A percentile compares a stretch with the other conserved stretches of the same genome.
Conservation (phyloP, 2,797 vertebrate genomes). For the Threskiornis aethiopicus region DNA sequence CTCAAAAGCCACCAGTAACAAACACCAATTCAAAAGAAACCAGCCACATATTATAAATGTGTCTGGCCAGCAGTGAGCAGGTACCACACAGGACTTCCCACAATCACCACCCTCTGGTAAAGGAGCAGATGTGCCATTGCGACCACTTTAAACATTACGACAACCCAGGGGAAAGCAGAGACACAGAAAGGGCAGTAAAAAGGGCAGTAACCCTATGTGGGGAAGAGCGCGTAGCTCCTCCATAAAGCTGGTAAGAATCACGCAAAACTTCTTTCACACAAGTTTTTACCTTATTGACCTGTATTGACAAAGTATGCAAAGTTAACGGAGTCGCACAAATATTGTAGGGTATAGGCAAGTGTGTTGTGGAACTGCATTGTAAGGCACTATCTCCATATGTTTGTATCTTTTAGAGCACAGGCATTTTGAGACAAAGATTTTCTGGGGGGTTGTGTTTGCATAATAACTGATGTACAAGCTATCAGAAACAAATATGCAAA, state of each 20-base stretch:
- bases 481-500: not conserved
- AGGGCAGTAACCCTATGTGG: not conserved
- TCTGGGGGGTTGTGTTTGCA: not conserved
- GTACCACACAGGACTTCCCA: not conserved
- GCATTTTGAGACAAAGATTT: not conserved
- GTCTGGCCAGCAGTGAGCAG: not conserved
- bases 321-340: not conserved
- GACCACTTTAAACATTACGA: not conserved
- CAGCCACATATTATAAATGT: not conserved
- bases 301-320: not conserved
- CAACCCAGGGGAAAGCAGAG: not conserved
- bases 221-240: not conserved
- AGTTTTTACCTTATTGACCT: not conserved
- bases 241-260: not conserved
- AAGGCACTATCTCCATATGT: not conserved
- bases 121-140: not conserved
- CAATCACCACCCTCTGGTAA: not conserved
- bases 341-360: not conserved
- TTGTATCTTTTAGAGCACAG: not conserved
- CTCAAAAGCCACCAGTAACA: not conserved
- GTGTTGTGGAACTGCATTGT: not conserved
- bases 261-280: not conserved
- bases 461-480: not conserved
- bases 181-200: not conserved
- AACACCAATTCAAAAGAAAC: not conserved